phyloP scores from a whole-genome alignment of 2,113 vertebrate genomes.

The Erythrolamprus reginae region DNA sequence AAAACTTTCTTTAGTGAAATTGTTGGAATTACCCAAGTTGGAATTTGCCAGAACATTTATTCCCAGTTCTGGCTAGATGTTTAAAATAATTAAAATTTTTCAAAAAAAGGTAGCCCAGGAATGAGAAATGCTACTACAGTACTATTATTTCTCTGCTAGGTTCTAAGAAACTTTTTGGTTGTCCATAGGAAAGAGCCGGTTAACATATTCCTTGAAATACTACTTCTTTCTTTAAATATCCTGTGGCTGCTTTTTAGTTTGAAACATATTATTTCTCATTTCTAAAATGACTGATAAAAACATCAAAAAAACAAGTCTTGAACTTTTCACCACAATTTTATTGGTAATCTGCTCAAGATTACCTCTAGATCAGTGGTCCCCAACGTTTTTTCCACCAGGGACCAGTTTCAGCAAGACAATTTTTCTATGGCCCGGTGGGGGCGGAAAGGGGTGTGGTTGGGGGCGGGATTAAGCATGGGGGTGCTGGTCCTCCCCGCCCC shows the following conservation, averaged over 20 bases:
- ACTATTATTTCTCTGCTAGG: background rate
- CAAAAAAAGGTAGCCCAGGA: background rate
- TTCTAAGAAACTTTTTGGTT: background rate
- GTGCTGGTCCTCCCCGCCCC: too few relatives aligned
- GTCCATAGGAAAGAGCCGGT: background rate
- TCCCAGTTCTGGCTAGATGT: conserved; percentile 6
- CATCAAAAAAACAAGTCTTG: background rate
- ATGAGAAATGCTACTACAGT: background rate
- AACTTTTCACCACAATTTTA: background rate
- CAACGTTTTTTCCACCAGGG: too few relatives aligned
- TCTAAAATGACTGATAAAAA: background rate
- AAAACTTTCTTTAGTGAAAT: conserved; percentile 7
- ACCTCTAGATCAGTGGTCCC: too few relatives aligned
- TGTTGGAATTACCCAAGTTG: conserved; percentile 15
- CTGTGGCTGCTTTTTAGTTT: background rate
- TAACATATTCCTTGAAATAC: background rate
- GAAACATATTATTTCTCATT: background rate
- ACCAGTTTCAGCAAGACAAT: too few relatives aligned
- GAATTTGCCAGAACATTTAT: conserved; percentile 9
- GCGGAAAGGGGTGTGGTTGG: too few relatives aligned
- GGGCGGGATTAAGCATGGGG: too few relatives aligned
- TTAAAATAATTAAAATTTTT: background rate
- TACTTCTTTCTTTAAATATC: background rate
- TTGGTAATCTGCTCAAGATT: too few relatives aligned
- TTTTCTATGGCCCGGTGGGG: too few relatives aligned